Conservation (phyloP, 2,113 vertebrate species). For the Tachuris rubrigastra region DNA sequence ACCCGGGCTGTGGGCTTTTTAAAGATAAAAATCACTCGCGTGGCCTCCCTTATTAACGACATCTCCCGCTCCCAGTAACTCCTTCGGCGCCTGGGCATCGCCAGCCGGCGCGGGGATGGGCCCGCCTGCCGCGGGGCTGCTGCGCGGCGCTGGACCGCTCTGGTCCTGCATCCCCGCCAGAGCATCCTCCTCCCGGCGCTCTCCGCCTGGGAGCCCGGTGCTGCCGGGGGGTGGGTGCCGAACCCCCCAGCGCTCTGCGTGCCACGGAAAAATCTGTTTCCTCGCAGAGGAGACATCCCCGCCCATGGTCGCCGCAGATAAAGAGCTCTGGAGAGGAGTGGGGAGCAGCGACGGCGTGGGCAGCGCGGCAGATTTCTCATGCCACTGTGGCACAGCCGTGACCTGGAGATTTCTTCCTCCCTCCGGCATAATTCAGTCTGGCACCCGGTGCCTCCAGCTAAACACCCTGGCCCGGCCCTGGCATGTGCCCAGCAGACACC, state of each 20-base stretch:
- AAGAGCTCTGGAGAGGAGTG: not conserved
- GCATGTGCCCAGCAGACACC: slow-evolving; percentile 39
- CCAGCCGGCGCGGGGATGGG: not conserved
- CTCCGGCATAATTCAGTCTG: not conserved
- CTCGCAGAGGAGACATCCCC: not conserved
- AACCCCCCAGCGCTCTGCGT: not conserved
- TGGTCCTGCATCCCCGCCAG: not conserved
- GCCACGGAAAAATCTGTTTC: not conserved
- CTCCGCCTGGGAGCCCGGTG: not conserved
- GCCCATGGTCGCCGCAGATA: not conserved
- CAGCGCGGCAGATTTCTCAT: not conserved
- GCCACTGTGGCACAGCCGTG: not conserved
- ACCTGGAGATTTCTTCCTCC: not conserved
- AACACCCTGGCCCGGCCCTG: not conserved
- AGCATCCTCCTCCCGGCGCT: not conserved
- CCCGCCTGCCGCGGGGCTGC: not conserved
- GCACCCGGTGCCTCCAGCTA: slow-evolving; percentile 25
- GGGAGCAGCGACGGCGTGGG: not conserved
- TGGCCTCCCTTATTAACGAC: slow-evolving; percentile 40
- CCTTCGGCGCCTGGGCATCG: slow-evolving; percentile 10
- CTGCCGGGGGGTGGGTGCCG: not conserved
- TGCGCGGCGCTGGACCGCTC: not conserved
- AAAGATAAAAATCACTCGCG: slow-evolving; percentile 53
- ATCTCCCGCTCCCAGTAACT: slow-evolving; percentile 30
- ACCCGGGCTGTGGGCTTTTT: slow-evolving; percentile 61